Conservation (phyloP, 37 sponge, comb jelly and placozoan genomes). For the Agelas oroides region DNA sequence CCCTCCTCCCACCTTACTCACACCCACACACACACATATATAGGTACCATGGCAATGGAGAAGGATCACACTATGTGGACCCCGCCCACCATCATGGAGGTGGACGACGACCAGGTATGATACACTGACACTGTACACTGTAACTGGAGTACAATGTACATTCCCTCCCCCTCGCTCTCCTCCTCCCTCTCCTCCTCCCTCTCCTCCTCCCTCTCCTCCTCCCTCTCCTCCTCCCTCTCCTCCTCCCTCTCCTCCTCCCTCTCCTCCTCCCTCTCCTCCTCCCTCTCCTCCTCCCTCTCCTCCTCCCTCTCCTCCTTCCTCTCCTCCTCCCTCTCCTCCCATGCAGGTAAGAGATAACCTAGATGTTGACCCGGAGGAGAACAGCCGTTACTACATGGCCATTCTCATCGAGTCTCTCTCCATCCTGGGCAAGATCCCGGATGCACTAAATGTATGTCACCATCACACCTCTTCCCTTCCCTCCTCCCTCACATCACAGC, state of each 20-base stretch:
- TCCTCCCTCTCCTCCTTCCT: slow-evolving; percentile 15
- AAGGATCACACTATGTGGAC: too few species aligned
- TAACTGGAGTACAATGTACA: too few species aligned
- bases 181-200: background rate
- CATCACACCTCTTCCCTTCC: too few species aligned
- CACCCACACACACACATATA: too few species aligned
- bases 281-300: background rate
- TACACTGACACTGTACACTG: too few species aligned
- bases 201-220: background rate
- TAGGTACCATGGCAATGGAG: too few species aligned
- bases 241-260: background rate
- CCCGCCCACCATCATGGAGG: too few species aligned
- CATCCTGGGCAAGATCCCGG: slow-evolving; percentile 66
- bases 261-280: slow-evolving; percentile 5
- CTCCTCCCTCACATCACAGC: too few species aligned
- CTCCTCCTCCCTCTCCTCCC: slow-evolving; percentile 4
- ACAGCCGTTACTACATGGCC: slow-evolving; percentile 71
- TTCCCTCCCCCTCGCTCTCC: too few species aligned
- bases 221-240: slow-evolving; percentile 3
- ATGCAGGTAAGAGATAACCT: slow-evolving; percentile 63
- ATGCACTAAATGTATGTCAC: slow-evolving; percentile 74
- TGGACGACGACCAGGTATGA: too few species aligned
- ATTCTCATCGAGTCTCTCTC: slow-evolving; percentile 78
- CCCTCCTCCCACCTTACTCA: too few species aligned
- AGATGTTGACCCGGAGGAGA: slow-evolving; percentile 69